Evolutionary conservation across 2,113 vertebrate species (phyloP).

Genomic region (Poeciliopsis occidentalis): DNA sequence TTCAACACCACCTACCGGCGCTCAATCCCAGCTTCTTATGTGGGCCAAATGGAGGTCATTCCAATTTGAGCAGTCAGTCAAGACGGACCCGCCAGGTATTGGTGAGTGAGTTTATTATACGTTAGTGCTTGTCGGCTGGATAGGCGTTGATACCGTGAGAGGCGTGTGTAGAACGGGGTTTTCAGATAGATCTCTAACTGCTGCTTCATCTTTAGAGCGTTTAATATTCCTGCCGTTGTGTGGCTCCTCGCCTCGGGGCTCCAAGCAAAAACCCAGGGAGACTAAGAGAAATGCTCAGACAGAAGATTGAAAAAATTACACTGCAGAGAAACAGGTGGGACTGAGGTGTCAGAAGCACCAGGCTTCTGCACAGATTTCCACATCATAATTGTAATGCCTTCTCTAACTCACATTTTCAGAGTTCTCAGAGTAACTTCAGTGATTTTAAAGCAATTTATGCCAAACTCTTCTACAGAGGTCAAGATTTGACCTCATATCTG

Average conservation of each 20-base stretch:
- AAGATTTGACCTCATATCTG: no score
- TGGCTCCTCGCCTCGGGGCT: slow-evolving; percentile 54
- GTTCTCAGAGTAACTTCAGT: not conserved
- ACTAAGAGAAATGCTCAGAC: slow-evolving; percentile 35
- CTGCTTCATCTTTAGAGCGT: slow-evolving; percentile 71
- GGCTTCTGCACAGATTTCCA: not conserved
- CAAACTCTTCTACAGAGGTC: no score
- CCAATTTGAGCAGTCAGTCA: slow-evolving; percentile 74
- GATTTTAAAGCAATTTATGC: no score
- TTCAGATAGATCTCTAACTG: slow-evolving; percentile 47
- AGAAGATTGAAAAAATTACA: slow-evolving; percentile 22
- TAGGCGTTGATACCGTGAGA: slow-evolving; percentile 54
- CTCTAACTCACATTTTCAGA: not conserved
- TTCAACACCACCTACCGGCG: slow-evolving; percentile 59
- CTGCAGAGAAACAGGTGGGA: not conserved
- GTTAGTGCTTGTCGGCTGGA: slow-evolving; percentile 67
- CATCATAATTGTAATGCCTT: not conserved
- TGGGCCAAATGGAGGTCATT: slow-evolving; percentile 74
- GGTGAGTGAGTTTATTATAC: slow-evolving; percentile 73
- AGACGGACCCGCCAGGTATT: slow-evolving; percentile 70
- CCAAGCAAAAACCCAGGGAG: slow-evolving; percentile 41
- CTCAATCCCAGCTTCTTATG: slow-evolving; percentile 60
- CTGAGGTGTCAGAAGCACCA: not conserved
- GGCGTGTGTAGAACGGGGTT: slow-evolving; percentile 35
- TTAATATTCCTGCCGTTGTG: slow-evolving; percentile 70